These are phyloP conservation scores for Periphyllus acericola DNA, from an alignment of 2,888 invertebrate genomes.

Conservation along the genomic window DNA sequence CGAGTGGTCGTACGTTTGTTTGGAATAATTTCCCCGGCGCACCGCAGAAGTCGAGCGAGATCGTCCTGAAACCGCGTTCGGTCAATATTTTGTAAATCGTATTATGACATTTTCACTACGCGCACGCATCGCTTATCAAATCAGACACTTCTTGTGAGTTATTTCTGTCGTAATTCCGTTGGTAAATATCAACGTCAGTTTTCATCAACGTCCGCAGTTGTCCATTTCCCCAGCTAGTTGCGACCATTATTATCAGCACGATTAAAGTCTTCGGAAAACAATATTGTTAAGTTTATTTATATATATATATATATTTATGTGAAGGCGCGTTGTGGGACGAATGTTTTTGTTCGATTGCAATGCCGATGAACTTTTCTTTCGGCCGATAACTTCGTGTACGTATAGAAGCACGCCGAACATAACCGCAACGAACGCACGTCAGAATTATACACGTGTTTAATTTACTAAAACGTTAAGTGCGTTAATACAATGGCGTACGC, in stretches of 20 bases:
- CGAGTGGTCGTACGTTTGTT: too few species aligned
- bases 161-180: conserved; percentile 6
- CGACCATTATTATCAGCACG: conserved; percentile 10
- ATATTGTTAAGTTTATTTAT: neutral
- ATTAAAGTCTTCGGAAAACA: conserved; percentile 5
- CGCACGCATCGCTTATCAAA: conserved; percentile 23
- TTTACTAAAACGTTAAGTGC: too few species aligned
- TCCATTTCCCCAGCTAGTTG: conserved; percentile 19
- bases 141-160: conserved; percentile 38
- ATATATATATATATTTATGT: too few species aligned
- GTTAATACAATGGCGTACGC: too few species aligned
- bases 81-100: conserved; percentile 26
- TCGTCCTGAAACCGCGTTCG: conserved; percentile 5
- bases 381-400: too few species aligned
- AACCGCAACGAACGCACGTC: too few species aligned
- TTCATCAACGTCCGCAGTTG: conserved; percentile 9
- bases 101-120: conserved; percentile 37
- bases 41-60: neutral
- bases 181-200: conserved; percentile 36
- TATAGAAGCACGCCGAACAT: too few species aligned
- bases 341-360: neutral
- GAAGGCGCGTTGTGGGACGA: too few species aligned
- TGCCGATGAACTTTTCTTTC: neutral
- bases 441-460: too few species aligned
- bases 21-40: neutral